phyloP scores from a whole-genome alignment of 2,797 vertebrate genomes.

The Otus scops region DNA sequence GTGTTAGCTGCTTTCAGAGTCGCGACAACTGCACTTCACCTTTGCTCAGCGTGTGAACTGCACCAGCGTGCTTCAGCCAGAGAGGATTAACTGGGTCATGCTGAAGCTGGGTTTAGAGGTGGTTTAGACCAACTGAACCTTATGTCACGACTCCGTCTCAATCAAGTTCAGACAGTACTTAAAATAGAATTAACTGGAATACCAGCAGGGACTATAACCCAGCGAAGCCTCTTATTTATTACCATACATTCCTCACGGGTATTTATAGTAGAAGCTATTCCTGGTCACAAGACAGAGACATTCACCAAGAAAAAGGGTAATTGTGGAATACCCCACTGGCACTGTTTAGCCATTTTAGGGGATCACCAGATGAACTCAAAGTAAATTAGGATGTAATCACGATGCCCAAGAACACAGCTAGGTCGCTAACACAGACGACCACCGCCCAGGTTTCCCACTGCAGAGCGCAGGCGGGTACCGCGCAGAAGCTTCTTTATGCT shows the following conservation, averaged over 20 bases:
- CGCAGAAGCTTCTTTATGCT: fast-evolving
- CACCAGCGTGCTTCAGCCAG: background rate
- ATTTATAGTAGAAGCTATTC: background rate
- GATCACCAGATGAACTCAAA: background rate
- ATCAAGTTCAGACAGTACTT: slow-evolving; percentile 35
- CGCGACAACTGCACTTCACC: background rate
- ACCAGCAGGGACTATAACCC: background rate
- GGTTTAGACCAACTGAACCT: background rate
- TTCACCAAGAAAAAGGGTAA: background rate
- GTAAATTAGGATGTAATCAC: background rate
- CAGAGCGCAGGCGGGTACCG: background rate
- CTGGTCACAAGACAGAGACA: background rate
- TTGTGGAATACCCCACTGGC: background rate
- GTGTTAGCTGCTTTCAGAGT: background rate
- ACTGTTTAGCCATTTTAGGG: background rate
- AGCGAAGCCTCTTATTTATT: slow-evolving; percentile 23
- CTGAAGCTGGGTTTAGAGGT: background rate
- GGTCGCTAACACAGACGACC: background rate
- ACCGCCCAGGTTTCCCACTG: background rate
- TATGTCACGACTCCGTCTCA: slow-evolving; percentile 31
- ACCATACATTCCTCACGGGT: background rate
- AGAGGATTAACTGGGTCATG: background rate
- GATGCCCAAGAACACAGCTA: background rate
- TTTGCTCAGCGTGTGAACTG: background rate
- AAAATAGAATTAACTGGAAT: slow-evolving; percentile 48